Percentiles rank a stretch among this genome's conserved stretches.
Conservation (phyloP, 2,113 vertebrate species). For the Paramormyrops kingsleyae region DNA sequence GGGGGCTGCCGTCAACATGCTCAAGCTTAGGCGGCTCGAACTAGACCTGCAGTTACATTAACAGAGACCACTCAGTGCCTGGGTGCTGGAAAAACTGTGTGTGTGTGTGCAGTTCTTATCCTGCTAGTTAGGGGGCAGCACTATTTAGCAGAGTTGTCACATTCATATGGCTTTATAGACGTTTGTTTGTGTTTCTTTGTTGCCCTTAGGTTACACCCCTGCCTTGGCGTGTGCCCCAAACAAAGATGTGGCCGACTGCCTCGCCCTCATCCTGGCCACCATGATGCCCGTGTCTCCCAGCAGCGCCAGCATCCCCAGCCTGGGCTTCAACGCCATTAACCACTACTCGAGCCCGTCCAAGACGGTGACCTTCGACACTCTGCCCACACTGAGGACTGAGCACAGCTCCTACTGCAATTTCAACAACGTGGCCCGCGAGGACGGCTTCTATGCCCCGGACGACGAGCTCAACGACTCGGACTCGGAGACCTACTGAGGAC, state of each 20-base stretch:
- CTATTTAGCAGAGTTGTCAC: not conserved
- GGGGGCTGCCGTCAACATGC: not conserved
- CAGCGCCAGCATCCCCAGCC: slow-evolving; percentile 68
- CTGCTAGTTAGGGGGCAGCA: not conserved
- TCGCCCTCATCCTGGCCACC: slow-evolving; percentile 94
- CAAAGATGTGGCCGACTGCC: slow-evolving; percentile 96
- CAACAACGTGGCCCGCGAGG: slow-evolving; percentile 86
- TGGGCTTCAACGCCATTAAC: slow-evolving; percentile 89
- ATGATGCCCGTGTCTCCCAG: slow-evolving; percentile 96
- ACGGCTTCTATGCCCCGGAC: slow-evolving; percentile 76
- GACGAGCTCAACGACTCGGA: slow-evolving; percentile 97
- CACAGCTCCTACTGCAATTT: slow-evolving; percentile 91
- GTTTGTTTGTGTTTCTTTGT: not conserved
- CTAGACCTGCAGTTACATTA: not conserved
- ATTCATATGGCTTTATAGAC: not conserved
- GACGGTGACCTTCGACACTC: slow-evolving; percentile 86
- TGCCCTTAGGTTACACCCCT: slow-evolving; percentile 82
- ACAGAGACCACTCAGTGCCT: not conserved
- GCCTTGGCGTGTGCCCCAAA: slow-evolving; percentile 96
- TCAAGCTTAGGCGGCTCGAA: not conserved
- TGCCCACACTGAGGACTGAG: slow-evolving; percentile 77
- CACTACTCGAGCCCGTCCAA: slow-evolving; percentile 94
- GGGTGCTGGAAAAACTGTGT: not conserved
- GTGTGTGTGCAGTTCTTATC: not conserved
- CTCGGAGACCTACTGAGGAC: slow-evolving; percentile 89